These are phyloP conservation scores for Zeus faber DNA, from an alignment of 2,113 vertebrate genomes.

Conservation along the genomic window DNA sequence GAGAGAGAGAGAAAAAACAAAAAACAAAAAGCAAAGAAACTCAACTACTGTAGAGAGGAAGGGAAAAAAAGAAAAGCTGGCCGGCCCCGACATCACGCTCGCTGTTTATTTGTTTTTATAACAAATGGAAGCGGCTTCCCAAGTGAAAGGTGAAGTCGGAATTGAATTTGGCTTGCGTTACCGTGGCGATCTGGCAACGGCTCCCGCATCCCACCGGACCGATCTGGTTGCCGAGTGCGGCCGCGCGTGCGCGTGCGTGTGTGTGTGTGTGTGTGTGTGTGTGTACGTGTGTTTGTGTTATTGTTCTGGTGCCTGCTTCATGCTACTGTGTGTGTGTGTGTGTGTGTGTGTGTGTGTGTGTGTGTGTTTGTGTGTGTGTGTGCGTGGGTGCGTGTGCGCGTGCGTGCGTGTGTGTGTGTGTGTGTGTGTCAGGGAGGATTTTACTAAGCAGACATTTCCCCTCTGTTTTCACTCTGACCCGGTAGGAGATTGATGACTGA, in stretches of 20 bases:
- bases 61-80: constrained; percentile 56
- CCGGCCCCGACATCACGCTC: constrained; percentile 40
- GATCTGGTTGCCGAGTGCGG: constrained; percentile 66
- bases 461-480: constrained; percentile 89
- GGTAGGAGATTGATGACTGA: constrained; percentile 90
- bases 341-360: constrained; percentile 54
- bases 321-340: neutral
- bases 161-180: constrained; percentile 71
- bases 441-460: constrained; percentile 83
- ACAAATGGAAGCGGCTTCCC: constrained; percentile 60
- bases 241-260: constrained; percentile 54
- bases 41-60: no score
- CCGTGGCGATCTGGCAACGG: constrained; percentile 67
- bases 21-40: neutral
- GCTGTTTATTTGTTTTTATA: constrained; percentile 73
- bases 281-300: neutral
- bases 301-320: neutral
- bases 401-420: neutral
- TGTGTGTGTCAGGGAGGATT: constrained; percentile 38
- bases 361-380: constrained; percentile 10
- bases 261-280: constrained; percentile 28
- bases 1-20: neutral
- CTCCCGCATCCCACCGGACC: constrained; percentile 56
- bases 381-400: neutral
- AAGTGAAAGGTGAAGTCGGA: constrained; percentile 70